Evolutionary conservation across 2,113 vertebrate species (phyloP).

Genomic region (Cephalopterus ornatus): DNA sequence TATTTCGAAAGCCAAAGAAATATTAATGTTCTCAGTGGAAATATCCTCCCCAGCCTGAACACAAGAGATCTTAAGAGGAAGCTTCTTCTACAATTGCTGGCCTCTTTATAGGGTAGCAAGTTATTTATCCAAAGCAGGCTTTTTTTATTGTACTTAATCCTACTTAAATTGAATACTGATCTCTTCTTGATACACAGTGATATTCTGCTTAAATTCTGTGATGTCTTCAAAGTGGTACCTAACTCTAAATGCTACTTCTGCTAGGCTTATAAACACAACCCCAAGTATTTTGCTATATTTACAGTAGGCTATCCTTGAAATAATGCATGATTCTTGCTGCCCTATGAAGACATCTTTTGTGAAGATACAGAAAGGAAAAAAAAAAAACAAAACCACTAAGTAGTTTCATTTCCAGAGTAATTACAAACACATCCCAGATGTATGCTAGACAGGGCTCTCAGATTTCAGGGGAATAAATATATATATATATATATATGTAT

Average conservation of each 20-base stretch:
- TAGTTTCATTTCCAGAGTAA: not conserved
- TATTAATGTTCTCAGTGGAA: not conserved
- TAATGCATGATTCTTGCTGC: not conserved
- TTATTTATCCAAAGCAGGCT: not conserved
- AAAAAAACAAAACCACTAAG: not conserved
- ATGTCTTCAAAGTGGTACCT: not conserved
- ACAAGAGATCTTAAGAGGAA: not conserved
- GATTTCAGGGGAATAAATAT: not conserved
- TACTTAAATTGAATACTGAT: not conserved
- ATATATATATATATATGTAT: fast-evolving
- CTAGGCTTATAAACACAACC: not conserved
- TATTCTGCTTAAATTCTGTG: not conserved
- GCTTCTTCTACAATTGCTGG: not conserved
- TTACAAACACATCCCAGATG: not conserved
- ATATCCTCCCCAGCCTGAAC: not conserved
- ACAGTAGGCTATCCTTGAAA: not conserved
- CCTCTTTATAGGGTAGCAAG: not conserved
- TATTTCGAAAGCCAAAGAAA: not conserved
- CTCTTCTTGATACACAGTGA: not conserved
- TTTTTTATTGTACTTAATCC: not conserved
- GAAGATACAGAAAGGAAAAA: not conserved
- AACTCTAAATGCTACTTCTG: not conserved
- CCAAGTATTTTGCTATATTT: not conserved
- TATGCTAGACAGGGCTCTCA: not conserved
- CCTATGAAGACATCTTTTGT: not conserved